Evolutionary conservation across 2,888 invertebrate genomes (phyloP).

Genomic region (Dysmachus trigonus): DNA sequence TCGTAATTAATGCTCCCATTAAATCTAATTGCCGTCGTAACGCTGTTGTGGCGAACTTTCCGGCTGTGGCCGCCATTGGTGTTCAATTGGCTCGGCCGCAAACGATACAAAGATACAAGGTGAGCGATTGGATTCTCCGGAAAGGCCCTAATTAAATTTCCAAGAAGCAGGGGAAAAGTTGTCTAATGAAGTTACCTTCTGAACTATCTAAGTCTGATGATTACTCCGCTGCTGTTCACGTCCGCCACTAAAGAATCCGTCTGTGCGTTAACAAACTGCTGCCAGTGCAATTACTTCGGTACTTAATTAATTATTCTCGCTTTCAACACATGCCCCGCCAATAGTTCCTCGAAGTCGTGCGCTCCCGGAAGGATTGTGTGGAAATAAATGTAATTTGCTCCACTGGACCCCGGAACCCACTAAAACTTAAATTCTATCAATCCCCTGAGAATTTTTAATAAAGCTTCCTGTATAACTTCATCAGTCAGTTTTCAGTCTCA

Average conservation of each 20-base stretch:
- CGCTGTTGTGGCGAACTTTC: constrained; percentile 18
- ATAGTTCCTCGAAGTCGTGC: neutral
- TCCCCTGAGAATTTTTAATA: neutral
- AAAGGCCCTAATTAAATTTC: constrained; percentile 28
- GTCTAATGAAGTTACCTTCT: constrained; percentile 14
- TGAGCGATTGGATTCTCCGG: neutral
- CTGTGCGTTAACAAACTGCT: neutral
- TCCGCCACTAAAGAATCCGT: neutral
- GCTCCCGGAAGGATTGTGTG: neutral
- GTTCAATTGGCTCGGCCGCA: constrained; percentile 7
- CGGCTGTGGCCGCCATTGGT: neutral
- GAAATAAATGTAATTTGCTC: neutral
- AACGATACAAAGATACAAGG: neutral
- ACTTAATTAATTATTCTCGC: neutral
- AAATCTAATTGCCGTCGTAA: constrained; percentile 38
- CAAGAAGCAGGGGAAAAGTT: neutral
- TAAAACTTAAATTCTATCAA: neutral
- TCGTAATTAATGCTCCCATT: constrained; percentile 32
- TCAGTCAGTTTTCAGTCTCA: neutral
- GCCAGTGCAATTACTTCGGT: neutral
- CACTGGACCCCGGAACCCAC: neutral
- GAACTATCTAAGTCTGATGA: constrained; percentile 3
- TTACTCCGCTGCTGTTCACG: neutral
- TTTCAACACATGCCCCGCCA: neutral
- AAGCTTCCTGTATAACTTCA: neutral